These are phyloP conservation scores for Corythaeola cristata DNA, from an alignment of 2,113 vertebrate genomes.

Conservation along the genomic window DNA sequence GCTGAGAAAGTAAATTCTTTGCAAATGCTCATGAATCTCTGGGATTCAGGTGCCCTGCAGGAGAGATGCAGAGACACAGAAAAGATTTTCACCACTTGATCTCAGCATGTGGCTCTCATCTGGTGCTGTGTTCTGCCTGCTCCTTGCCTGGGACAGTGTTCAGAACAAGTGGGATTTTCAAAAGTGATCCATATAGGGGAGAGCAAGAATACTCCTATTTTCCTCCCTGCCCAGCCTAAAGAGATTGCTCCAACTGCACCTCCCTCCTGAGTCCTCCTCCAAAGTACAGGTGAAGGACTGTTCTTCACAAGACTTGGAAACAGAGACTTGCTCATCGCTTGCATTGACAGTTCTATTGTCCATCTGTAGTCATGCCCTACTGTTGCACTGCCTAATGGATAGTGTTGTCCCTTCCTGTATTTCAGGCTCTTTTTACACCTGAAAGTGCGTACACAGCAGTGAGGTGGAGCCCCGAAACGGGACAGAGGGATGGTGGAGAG, in stretches of 20 bases:
- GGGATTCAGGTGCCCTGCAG: conserved; percentile 21
- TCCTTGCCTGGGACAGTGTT: background rate
- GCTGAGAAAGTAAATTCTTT: background rate
- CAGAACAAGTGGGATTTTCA: background rate
- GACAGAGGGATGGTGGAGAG: background rate
- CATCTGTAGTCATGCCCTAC: background rate
- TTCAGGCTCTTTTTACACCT: background rate
- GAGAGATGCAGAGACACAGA: background rate
- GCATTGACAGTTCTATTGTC: background rate
- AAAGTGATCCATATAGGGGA: background rate
- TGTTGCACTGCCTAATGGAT: background rate
- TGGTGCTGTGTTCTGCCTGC: background rate
- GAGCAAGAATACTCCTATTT: background rate
- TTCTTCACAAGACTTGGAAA: background rate
- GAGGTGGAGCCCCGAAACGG: background rate
- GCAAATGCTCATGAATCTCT: background rate
- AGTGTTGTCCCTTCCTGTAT: background rate
- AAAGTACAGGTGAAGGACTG: background rate
- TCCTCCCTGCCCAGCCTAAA: background rate
- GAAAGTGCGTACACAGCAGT: background rate
- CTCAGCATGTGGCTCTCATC: conserved; percentile 3
- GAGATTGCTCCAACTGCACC: background rate
- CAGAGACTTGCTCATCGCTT: background rate
- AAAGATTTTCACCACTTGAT: background rate
- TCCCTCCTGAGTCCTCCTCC: background rate